Evolutionary conservation across 1,140 invertebrate species (phyloP), one percentile per base, ranked within the genome.

Genomic region (Periplaneta americana): DNA sequence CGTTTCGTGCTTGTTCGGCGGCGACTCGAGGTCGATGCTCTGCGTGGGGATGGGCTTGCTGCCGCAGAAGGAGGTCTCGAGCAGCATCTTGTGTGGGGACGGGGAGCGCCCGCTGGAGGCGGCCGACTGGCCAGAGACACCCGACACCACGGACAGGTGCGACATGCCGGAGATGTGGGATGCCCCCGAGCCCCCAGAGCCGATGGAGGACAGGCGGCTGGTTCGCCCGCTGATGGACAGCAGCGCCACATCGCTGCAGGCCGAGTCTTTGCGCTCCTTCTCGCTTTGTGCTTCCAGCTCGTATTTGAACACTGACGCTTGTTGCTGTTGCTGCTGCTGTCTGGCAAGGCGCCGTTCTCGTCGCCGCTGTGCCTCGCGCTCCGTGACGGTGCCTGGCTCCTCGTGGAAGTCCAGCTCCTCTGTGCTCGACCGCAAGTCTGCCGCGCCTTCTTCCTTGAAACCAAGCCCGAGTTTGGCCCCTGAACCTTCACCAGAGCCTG

Each of bases 21-120:
- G 75, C 32, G 81, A 82, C 13, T 82, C 37, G 10, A 79, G 22
- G 22, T 82, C 81, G 18, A 82, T 22, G 31, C 57, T 36, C 36
- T 75, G 66, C 0, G 85, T 86, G 3, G 85, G 85, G 22, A 87
- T 87, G 22, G 94, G 93, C 84, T 95, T 95, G 77, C 93, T 93
- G 0, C 96, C 96, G 85, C 95, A 97, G 86, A 97, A 97, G 0
- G 95, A 97, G 0, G 96, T 97, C 88, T 97, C 96, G 32, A 97
- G 89, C 32, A 96, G 88, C 91, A 96, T 96, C 87, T 94, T 95
- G 88, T 97, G 95, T 9, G 96, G 96, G 35, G 96, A 97, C 0
- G 95, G 95, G 13, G 95, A 96, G 80, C 95, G 91, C 17, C 85
- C 84, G 15, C 35, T 48, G 13, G 90, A 92, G 11, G 85, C 83